Conservation (phyloP, 2,113 vertebrate species). For the Atractosteus spatula region DNA sequence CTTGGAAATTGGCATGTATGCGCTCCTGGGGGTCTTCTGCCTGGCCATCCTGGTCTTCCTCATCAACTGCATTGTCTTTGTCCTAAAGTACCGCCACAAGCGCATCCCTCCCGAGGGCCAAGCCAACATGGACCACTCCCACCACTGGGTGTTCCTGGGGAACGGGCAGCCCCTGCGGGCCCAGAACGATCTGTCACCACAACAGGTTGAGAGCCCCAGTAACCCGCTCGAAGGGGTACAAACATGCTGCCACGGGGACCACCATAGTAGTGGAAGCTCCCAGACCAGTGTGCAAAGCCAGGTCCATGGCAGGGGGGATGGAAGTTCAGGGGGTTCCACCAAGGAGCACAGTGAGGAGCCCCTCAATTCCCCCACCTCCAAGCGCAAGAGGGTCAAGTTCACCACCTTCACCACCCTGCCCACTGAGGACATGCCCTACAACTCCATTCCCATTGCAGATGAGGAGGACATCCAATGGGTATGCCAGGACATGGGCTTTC, state of each 20-base stretch:
- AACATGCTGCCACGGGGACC: slow-evolving; percentile 88
- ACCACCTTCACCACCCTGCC: slow-evolving; percentile 94
- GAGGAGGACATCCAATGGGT: slow-evolving; percentile 96
- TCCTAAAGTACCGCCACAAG: slow-evolving; percentile 94
- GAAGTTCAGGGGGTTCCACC: slow-evolving; percentile 86
- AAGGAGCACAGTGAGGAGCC: slow-evolving; percentile 89
- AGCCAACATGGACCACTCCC: slow-evolving; percentile 96
- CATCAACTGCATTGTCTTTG: slow-evolving; percentile 98
- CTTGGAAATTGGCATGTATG: slow-evolving; percentile 97
- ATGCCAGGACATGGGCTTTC: slow-evolving; percentile 92
- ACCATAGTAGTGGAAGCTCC: slow-evolving; percentile 94
- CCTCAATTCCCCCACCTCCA: slow-evolving; percentile 90
- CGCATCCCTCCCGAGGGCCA: slow-evolving; percentile 91
- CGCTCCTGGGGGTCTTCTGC: slow-evolving; percentile 92
- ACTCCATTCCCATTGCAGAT: slow-evolving; percentile 89
- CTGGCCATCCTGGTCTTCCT: slow-evolving; percentile 96
- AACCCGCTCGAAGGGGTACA: slow-evolving; percentile 82
- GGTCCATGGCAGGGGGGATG: slow-evolving; percentile 89
- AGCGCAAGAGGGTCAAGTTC: slow-evolving; percentile 96
- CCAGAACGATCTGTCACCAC: slow-evolving; percentile 85
- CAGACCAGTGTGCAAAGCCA: slow-evolving; percentile 97
- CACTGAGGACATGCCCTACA: slow-evolving; percentile 89
- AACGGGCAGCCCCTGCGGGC: slow-evolving; percentile 88
- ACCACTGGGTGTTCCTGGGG: slow-evolving; percentile 97
- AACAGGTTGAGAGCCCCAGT: slow-evolving; percentile 77